Conservation (phyloP, 2,113 vertebrate genomes). For the Heptranchias perlo region DNA sequence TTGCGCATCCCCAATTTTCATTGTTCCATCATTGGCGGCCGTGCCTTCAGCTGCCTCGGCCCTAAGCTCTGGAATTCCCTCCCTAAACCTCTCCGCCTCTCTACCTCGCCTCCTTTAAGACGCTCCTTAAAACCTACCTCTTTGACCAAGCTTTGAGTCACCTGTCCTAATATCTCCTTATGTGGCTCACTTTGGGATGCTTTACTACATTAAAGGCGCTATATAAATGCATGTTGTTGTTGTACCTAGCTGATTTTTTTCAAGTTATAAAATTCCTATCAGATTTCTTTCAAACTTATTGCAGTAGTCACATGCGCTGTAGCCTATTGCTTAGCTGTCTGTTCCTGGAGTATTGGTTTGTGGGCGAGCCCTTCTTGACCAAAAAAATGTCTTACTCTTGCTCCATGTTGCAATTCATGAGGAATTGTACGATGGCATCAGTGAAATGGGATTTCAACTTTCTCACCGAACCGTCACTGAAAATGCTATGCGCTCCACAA, state of each 20-base stretch:
- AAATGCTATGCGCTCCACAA: background rate
- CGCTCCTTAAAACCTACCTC: too few species aligned
- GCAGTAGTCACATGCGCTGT: background rate
- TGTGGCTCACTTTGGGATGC: too few species aligned
- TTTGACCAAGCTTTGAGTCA: too few species aligned
- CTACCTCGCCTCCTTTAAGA: too few species aligned
- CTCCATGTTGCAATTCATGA: background rate
- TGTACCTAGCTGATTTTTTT: background rate
- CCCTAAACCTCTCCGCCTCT: too few species aligned
- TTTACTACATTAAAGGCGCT: too few species aligned
- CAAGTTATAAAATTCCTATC: background rate
- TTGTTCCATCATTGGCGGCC: too few species aligned
- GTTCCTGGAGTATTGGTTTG: background rate
- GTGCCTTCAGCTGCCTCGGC: too few species aligned
- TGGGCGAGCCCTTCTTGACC: background rate
- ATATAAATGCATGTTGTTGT: too few species aligned
- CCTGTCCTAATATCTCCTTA: too few species aligned
- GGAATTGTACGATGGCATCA: background rate
- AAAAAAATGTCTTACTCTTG: background rate
- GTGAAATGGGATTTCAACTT: background rate
- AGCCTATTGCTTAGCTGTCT: background rate
- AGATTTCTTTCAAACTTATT: background rate
- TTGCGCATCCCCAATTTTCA: too few species aligned
- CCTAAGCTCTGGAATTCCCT: too few species aligned
- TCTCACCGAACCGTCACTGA: background rate